Conservation (phyloP, 2,797 vertebrate genomes). For the Argentina silus region DNA sequence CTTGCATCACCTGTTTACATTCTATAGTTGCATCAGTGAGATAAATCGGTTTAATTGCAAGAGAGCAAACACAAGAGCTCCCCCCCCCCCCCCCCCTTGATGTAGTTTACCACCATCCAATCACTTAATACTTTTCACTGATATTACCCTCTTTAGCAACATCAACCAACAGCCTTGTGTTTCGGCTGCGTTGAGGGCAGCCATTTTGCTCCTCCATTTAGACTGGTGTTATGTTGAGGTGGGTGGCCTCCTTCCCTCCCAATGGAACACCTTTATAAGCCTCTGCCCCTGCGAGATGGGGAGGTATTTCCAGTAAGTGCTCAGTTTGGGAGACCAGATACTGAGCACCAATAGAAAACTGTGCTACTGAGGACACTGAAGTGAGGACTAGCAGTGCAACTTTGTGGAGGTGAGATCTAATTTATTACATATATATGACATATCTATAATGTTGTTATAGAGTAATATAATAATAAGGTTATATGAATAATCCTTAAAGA, state of each 20-base stretch:
- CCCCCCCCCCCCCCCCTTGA: background rate
- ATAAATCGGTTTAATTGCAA: background rate
- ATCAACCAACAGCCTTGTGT: background rate
- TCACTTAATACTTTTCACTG: background rate
- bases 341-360: background rate
- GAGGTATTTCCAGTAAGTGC: constrained; percentile 1
- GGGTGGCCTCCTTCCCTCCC: background rate
- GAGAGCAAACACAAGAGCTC: background rate
- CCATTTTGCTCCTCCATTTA: background rate
- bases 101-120: background rate
- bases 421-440: background rate
- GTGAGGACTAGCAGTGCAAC: background rate
- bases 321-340: background rate
- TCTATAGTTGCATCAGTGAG: constrained; percentile 8
- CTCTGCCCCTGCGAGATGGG: background rate
- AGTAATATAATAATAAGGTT: no score
- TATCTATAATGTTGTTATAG: no score
- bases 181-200: background rate
- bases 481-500: no score
- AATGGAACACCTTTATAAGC: background rate
- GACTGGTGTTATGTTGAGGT: background rate
- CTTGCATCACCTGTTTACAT: constrained; percentile 22
- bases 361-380: background rate
- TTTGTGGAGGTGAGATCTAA: background rate
- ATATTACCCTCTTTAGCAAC: background rate